Base-by-base conservation (phyloP, 2,888 invertebrate genomes). In the Drosophila greeni region DNA sequence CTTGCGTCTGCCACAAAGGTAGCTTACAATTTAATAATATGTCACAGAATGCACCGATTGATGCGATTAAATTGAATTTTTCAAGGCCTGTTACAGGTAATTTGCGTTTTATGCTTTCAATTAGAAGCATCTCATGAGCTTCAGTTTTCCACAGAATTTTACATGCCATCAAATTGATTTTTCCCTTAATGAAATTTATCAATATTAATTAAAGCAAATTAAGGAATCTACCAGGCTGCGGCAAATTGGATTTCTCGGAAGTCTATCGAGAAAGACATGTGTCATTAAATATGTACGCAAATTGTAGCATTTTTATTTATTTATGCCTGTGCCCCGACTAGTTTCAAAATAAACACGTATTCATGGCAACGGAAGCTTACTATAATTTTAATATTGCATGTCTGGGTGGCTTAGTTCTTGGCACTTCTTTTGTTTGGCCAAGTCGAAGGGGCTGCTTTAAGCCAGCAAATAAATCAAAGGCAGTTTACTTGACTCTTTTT, bases 331-430 rank as follows among this genome's bases (percentile, higher is more conserved):
- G 12, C 29, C 29, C 29, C 14, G 18, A 4, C 39, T 24, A 20
- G 31, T 37, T 60, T n/a, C 16, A 26, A 72, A 70, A 49, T 75
- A 80, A 75, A 75, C 72, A 74, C 76, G 75, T 75, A 70, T 79
- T 61, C 76, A 84, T 82, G 86, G 78, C 67, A 81, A 71, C 72
- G 60, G 61, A 72, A 80, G 72, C 76, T 78, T 70, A 71, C 75
- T 78, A 80, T 84, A 80, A 85, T 85, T 86, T 76, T 72, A 80
- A 80, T 74, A 84, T 84, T 74, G 85, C 84, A 84, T 84, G 85
- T 76, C 75, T 49, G 59, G 70, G 49, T 68, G 56, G 59, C 68
- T 72, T 73, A 54, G 56, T 45, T 37, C 26, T 61, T 49, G 45
- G 55, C 65, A 58, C 40, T 49, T 53, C n/a, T 49, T 43, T 23